These are phyloP conservation scores for Urocynchramus pylzowi DNA, from an alignment of 2,113 vertebrate species.

Conservation along the genomic window DNA sequence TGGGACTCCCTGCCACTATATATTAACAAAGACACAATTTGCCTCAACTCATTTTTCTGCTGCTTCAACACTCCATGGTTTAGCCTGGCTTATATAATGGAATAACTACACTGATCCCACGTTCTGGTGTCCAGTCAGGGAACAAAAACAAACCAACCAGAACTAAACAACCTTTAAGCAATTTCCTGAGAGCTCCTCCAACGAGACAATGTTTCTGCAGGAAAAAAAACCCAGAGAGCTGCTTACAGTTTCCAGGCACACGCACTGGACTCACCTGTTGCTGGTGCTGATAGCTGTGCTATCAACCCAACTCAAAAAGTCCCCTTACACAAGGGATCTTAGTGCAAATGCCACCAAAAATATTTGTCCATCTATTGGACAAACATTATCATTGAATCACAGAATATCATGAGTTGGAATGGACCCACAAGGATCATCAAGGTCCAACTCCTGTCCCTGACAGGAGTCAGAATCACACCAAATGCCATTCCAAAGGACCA, in stretches of 20 bases:
- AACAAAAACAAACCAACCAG: background rate
- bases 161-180: background rate
- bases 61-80: accelerated
- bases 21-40: background rate
- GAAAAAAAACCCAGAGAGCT: background rate
- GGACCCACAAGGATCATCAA: background rate
- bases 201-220: background rate
- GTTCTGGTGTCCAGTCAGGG: background rate
- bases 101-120: background rate
- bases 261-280: background rate
- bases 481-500: background rate
- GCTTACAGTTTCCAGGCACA: background rate
- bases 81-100: background rate
- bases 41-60: background rate
- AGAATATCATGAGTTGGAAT: background rate
- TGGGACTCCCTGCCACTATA: background rate
- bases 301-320: background rate
- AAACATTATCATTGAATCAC: background rate
- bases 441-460: background rate
- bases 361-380: background rate
- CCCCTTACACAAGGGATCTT: background rate
- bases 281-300: background rate
- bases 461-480: background rate
- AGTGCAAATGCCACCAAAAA: background rate
- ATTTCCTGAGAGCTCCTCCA: background rate